These are phyloP conservation scores for Porites lutea DNA, from an alignment of 64 coral and sea anemone genomes.

Conservation along the genomic window DNA sequence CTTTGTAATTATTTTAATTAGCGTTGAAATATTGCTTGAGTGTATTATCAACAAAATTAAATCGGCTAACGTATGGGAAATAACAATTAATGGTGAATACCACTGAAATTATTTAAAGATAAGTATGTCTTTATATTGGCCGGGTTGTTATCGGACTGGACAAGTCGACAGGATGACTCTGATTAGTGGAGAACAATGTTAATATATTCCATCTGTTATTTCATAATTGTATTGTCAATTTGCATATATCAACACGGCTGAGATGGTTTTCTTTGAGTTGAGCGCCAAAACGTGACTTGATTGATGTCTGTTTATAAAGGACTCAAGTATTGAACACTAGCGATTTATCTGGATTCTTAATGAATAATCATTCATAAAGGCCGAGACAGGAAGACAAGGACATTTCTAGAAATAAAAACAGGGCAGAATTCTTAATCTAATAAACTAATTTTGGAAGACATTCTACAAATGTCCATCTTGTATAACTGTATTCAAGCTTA, in stretches of 20 bases:
- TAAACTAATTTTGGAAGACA: too few relatives aligned
- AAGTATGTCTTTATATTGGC: not conserved
- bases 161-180: not conserved
- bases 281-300: not conserved
- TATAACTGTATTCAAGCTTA: too few relatives aligned
- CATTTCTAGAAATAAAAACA: too few relatives aligned
- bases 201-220: not conserved
- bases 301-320: not conserved
- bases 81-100: not conserved
- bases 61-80: slow-evolving; percentile 3
- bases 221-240: slow-evolving; percentile 7
- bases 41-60: not conserved
- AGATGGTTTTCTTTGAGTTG: not conserved
- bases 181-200: not conserved
- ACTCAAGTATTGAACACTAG: not conserved
- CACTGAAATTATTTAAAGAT: not conserved
- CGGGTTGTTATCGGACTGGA: not conserved
- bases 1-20: slow-evolving; percentile 22
- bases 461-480: too few relatives aligned
- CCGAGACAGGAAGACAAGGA: too few relatives aligned
- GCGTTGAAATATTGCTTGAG: slow-evolving; percentile 29
- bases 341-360: too few relatives aligned
- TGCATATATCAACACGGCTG: not conserved
- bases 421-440: too few relatives aligned
- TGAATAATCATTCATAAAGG: too few relatives aligned